Evolutionary conservation across 2,888 invertebrate species (phyloP).

Genomic region (Zele albiditarsus): DNA sequence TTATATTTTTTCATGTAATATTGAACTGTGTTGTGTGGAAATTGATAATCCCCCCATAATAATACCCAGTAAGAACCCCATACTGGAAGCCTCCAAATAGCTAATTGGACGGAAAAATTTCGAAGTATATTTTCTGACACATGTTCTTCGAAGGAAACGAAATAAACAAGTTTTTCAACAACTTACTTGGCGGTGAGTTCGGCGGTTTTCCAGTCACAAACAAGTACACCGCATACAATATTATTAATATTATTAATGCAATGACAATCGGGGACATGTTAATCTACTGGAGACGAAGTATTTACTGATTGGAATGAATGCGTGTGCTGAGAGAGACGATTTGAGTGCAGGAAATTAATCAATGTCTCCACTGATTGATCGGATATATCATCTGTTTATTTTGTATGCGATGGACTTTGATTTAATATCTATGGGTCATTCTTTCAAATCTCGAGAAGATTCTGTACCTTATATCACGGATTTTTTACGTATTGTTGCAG

Average conservation of each 20-base stretch:
- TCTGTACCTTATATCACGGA: no score
- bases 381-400: not conserved
- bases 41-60: slow-evolving; percentile 74
- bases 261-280: slow-evolving; percentile 45
- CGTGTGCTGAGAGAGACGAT: not conserved
- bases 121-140: not conserved
- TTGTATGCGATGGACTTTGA: not conserved
- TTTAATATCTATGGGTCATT: not conserved
- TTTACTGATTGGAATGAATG: slow-evolving; percentile 16
- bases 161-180: slow-evolving; percentile 11
- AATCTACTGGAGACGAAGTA: not conserved
- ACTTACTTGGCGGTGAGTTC: slow-evolving; percentile 78
- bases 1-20: slow-evolving; percentile 76
- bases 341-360: not conserved
- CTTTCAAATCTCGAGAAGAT: no score
- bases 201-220: slow-evolving; percentile 62
- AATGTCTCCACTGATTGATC: not conserved
- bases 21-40: slow-evolving; percentile 74
- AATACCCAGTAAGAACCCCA: slow-evolving; percentile 79
- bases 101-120: slow-evolving; percentile 68
- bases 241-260: slow-evolving; percentile 32
- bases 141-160: not conserved
- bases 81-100: slow-evolving; percentile 78
- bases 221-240: slow-evolving; percentile 51
- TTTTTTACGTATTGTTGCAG: no score